Percentiles rank a stretch among this genome's conserved stretches.
Conservation (phyloP, 2,113 vertebrate genomes). For the Centropus bengalensis region DNA sequence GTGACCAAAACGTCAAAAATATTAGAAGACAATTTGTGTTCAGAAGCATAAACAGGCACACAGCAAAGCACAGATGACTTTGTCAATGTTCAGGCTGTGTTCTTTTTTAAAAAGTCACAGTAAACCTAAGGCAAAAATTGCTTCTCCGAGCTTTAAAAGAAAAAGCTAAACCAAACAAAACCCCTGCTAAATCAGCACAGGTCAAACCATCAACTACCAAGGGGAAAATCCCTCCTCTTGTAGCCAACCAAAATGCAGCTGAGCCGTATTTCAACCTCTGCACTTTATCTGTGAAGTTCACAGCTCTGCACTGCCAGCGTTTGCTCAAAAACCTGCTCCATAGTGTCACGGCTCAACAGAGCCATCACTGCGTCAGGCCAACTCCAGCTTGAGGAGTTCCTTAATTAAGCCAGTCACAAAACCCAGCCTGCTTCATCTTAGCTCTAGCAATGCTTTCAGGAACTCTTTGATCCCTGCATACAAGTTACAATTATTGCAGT, state of each 20-base stretch:
- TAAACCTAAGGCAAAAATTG: conserved; percentile 58
- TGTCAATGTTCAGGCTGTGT: neutral
- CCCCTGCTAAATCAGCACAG: neutral
- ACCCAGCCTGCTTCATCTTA: neutral
- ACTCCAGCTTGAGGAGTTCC: neutral
- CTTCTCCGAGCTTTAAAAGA: neutral
- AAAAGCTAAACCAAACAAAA: conserved; percentile 10
- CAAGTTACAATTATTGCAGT: neutral
- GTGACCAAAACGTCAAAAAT: conserved; percentile 59
- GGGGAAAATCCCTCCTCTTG: neutral
- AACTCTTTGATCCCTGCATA: neutral
- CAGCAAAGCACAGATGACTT: conserved; percentile 56
- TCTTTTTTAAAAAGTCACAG: conserved; percentile 28
- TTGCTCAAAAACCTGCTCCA: neutral
- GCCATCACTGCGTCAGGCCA: neutral
- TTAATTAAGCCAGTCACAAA: conserved; percentile 2
- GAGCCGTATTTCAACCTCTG: neutral
- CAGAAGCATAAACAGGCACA: conserved; percentile 31
- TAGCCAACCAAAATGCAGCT: neutral
- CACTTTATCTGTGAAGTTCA: neutral
- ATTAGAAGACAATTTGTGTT: conserved; percentile 55
- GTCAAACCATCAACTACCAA: neutral
- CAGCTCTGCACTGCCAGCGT: accelerated
- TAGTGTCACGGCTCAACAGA: neutral
- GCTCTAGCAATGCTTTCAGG: neutral